Evolutionary conservation across 2,113 vertebrate genomes (phyloP), one percentile per base, ranked within the genome.

Genomic region (Scolopax mira): DNA sequence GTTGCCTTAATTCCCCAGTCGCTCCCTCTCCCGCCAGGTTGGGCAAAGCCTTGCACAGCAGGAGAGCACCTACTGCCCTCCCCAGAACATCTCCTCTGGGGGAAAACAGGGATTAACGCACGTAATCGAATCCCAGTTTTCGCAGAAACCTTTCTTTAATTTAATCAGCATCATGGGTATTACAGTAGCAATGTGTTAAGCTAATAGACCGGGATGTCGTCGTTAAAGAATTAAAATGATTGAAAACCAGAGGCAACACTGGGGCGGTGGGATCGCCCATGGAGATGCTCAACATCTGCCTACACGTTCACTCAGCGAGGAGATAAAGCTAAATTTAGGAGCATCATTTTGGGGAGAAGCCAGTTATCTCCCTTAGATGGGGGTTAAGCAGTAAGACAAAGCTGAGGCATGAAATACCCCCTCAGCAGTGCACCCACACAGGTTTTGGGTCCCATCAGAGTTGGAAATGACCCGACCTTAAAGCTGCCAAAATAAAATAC

Each of bases 1-100:
- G 5, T 51, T 19, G 13, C 71, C 48, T 90, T 62, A 70, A 88
- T 79, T 86, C 77, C 48, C 51, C 74, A 61, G 51, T 3, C 0
- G 0, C 25, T 91, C 62, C 37, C 21, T 5, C n/a, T n/a, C n/a
- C 11, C 25, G 1, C 17, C 17, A 1, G 0, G 1, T 18, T 28
- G 72, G 57, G 69, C 61, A 70, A 93, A 97, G 88, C 74, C 49
- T 75, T 2, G 1, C 24, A 5, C 66, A 24, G 75, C 77, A 41
- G 60, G 41, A 51, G 42, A 82, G 51, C 67, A 39, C 70, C 64
- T n/a, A 65, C 60, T 18, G 1, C 5, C 1, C 61, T 61, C 75
- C 42, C 52, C 0, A 0, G 1, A 22, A 51, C 69, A 25, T 19
- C 83, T 84, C 82, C 30, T 41, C 72, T 13, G 58, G 41, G 35